These are phyloP conservation scores for Sciurus niger DNA, from an alignment of 2,113 vertebrate species.

Conservation along the genomic window DNA sequence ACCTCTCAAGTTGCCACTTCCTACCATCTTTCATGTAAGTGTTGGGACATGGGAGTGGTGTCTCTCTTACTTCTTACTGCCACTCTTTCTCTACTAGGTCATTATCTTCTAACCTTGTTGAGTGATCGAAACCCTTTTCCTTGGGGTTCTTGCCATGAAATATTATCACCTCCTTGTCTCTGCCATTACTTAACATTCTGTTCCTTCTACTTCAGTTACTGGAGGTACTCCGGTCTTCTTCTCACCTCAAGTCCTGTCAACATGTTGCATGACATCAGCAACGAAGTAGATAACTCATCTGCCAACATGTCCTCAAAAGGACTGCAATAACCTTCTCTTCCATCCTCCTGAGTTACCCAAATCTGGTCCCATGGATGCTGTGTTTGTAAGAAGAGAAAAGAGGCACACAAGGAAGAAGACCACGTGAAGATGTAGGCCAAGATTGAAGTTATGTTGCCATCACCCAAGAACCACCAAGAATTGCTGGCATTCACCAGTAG, in stretches of 20 bases:
- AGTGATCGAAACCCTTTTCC: not conserved
- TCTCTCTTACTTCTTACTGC: not conserved
- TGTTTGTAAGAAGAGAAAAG: not conserved
- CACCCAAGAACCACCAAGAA: not conserved
- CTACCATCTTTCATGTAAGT: not conserved
- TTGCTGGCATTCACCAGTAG: not conserved
- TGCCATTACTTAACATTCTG: not conserved
- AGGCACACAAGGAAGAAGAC: not conserved
- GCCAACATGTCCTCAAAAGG: not conserved
- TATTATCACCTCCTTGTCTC: fast-evolving
- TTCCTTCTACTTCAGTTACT: not conserved
- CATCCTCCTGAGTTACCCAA: not conserved
- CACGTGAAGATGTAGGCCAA: not conserved
- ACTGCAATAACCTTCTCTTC: not conserved
- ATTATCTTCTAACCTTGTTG: not conserved
- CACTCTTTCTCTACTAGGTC: not conserved
- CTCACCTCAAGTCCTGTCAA: not conserved
- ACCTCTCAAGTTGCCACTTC: not conserved
- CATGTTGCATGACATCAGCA: not conserved
- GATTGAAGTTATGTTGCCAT: not conserved
- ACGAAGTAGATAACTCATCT: not conserved
- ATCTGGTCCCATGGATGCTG: not conserved
- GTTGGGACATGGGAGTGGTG: not conserved
- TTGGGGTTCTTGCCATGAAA: not conserved
- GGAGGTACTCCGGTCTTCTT: not conserved